Evolutionary conservation across 2,797 vertebrate species (phyloP).

Genomic region (Uromys caudimaculatus): DNA sequence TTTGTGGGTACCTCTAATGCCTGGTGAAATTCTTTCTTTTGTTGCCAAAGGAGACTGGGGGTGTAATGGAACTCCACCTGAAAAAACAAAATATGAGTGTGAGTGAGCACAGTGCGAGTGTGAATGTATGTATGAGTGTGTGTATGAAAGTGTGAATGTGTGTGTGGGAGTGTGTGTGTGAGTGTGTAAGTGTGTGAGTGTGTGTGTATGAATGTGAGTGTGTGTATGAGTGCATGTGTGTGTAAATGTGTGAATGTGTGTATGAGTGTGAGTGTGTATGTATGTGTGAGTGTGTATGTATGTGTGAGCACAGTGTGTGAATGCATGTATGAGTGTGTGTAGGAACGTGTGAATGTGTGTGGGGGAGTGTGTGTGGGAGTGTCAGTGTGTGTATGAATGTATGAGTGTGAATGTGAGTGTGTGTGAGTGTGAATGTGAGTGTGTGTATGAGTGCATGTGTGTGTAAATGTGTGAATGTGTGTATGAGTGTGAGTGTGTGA

Average conservation of each 20-base stretch:
- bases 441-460: background rate
- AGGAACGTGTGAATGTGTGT: no score
- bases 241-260: no score
- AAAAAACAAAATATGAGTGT: slow-evolving; percentile 75
- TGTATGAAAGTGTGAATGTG: background rate
- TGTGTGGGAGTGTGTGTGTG: background rate
- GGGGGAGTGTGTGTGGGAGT: no score
- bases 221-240: no score
- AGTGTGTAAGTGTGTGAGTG: background rate
- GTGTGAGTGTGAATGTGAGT: background rate
- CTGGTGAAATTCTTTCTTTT: slow-evolving; percentile 93
- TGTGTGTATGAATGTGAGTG: no score
- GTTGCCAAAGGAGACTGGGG: slow-evolving; percentile 94
- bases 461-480: no score
- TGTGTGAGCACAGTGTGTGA: no score
- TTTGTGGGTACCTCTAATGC: slow-evolving; percentile 92
- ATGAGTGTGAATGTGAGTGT: background rate
- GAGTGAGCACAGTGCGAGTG: background rate
- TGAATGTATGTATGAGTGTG: background rate
- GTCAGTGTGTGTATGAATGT: no score
- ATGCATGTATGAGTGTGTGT: background rate
- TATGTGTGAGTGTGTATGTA: no score
- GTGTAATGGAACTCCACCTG: slow-evolving; percentile 92
- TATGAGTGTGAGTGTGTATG: background rate
- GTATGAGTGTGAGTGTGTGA: no score